Base-by-base conservation (phyloP, 2,888 invertebrate species). In the Julus scandinavius region DNA sequence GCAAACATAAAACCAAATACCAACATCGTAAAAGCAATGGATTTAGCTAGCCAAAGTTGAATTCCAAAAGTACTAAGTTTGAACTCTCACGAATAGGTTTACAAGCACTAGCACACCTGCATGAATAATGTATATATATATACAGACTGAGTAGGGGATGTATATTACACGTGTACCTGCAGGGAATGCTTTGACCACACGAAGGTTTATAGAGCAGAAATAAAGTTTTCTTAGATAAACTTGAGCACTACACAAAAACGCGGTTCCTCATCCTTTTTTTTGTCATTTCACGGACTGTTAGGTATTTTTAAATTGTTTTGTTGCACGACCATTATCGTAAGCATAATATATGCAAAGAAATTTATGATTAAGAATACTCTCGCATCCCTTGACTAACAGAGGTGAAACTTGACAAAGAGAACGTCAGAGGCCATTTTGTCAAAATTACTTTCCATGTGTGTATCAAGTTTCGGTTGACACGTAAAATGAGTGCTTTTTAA, bases 181-280 rank as follows among this genome's bases (percentile, higher is more conserved):
- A 29, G 72, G 72, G 72, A 72, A 72, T 72, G 72, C 72, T 72
- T 72, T 72, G 72, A 72, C 72, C 72, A 72, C 6, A 29, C 72
- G 72, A 72, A 72, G 72, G n/a, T 72, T 72, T 72, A 72, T 72
- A 72, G 72, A 72, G 72, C 72, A 72, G 72, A 72, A 72, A 72
- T 72, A 72, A 29, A 72, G 72, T 29, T 72, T 72, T 29, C 29
- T 29, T 6, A 72, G 29, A 72, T 72, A 72, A 72, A 72, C 29
- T 72, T 72, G 20, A 72, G 17, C n/a, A 20, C 11, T 72, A n/a
- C 63, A 63, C 17, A 63, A 63, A 63, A 63, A 63, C 54, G 54
- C 17, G 6, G n/a, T n/a, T 72, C 72, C 72, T 29, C 29, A n/a
- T 72, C 72, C 29, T 13, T 17, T 72, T 72, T 72, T 72, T 72